phyloP scores from a whole-genome alignment of 2,888 invertebrate species.

The Halictus quadricinctus region DNA sequence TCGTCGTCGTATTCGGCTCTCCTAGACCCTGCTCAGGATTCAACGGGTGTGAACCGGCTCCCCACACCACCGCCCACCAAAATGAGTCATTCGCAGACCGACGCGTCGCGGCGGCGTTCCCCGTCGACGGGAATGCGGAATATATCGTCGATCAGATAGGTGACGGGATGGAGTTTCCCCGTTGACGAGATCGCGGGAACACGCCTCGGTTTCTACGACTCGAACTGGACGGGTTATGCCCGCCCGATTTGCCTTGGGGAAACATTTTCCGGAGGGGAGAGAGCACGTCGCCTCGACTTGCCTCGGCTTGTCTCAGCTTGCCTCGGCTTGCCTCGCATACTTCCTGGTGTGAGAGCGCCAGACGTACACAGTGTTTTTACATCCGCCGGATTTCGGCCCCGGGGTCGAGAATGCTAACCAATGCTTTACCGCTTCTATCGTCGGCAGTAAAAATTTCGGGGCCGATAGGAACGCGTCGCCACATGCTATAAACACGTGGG shows the following conservation, averaged over 20 bases:
- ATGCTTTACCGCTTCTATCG: neutral
- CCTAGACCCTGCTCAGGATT: slow-evolving; percentile 39
- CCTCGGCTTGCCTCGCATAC: neutral
- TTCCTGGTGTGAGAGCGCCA: neutral
- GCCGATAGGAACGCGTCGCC: neutral
- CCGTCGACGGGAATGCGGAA: slow-evolving; percentile 46
- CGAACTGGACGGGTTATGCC: neutral
- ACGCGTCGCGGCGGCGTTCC: slow-evolving; percentile 43
- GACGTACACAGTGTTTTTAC: neutral
- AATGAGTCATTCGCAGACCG: slow-evolving; percentile 55
- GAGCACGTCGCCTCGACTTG: neutral
- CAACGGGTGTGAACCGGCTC: slow-evolving; percentile 59
- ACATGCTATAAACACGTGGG: neutral
- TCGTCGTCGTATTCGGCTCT: neutral
- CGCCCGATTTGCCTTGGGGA: slow-evolving; percentile 29
- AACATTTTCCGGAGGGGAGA: neutral
- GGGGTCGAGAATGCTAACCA: slow-evolving; percentile 19
- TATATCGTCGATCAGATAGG: slow-evolving; percentile 59
- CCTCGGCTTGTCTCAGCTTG: neutral
- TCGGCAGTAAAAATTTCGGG: neutral
- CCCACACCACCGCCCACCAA: neutral
- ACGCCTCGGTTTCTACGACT: slow-evolving; percentile 38
- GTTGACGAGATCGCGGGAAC: slow-evolving; percentile 50
- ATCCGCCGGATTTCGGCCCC: neutral
- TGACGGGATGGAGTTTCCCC: slow-evolving; percentile 55